phyloP scores from a whole-genome alignment of 2,888 invertebrate genomes.

The Ochropleura leucogaster region DNA sequence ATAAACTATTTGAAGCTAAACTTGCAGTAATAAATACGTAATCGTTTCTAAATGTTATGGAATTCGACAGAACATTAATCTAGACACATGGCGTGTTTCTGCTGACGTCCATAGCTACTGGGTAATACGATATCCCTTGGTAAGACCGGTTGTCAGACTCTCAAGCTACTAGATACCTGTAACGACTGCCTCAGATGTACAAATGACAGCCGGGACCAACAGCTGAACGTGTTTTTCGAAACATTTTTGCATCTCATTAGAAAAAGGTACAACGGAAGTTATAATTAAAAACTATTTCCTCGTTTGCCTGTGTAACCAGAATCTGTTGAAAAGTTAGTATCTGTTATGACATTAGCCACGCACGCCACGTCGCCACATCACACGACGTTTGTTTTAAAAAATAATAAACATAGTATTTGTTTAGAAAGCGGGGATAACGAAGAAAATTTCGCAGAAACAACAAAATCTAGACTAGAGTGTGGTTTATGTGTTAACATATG shows the following conservation, averaged over 20 bases:
- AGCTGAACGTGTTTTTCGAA: background rate
- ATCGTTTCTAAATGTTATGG: background rate
- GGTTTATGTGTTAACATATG: background rate
- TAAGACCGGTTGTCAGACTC: background rate
- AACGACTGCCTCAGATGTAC: background rate
- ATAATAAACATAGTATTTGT: slow-evolving; percentile 41
- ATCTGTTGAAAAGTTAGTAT: slow-evolving; percentile 23
- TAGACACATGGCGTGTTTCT: background rate
- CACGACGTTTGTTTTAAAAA: slow-evolving; percentile 32
- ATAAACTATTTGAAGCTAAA: background rate
- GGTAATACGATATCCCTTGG: background rate
- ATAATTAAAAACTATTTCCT: slow-evolving; percentile 1
- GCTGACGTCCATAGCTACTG: background rate
- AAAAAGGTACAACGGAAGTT: slow-evolving; percentile 7
- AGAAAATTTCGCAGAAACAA: slow-evolving; percentile 22
- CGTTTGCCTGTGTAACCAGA: slow-evolving; percentile 10
- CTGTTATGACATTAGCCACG: slow-evolving; percentile 47
- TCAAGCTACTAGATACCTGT: background rate
- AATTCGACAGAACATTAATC: background rate
- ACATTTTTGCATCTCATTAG: background rate
- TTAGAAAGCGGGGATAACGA: background rate
- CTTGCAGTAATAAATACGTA: background rate
- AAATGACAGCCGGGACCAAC: background rate
- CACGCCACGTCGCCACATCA: slow-evolving; percentile 32
- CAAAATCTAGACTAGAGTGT: background rate